These are phyloP conservation scores for Peromyscus polionotus DNA, from an alignment of 2,113 vertebrate species.

Conservation along the genomic window DNA sequence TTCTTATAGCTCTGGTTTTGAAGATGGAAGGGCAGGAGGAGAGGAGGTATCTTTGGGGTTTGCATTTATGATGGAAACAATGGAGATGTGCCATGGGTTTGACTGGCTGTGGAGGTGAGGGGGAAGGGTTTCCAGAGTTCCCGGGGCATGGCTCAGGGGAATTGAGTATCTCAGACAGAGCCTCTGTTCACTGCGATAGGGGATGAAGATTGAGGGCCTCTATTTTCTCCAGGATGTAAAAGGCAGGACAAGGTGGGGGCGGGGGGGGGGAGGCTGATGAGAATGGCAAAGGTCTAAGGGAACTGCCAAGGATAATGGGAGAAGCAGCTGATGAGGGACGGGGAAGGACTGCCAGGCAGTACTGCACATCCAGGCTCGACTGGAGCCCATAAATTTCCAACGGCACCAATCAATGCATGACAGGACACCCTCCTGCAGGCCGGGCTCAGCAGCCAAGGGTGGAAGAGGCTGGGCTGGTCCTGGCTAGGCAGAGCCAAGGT, in stretches of 20 bases:
- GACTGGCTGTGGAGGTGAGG: not conserved
- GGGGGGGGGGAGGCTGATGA: not conserved
- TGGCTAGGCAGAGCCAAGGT: not conserved
- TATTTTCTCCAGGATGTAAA: constrained; percentile 19
- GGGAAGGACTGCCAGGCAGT: not conserved
- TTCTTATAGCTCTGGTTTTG: not conserved
- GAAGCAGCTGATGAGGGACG: constrained; percentile 27
- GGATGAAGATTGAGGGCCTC: constrained; percentile 25
- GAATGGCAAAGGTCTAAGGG: constrained; percentile 23
- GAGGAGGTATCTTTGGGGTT: not conserved
- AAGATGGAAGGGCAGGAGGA: not conserved
- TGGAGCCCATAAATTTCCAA: not conserved
- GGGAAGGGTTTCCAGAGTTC: not conserved
- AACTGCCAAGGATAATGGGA: constrained; percentile 6
- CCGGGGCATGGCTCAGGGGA: not conserved
- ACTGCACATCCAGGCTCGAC: rapidly evolving
- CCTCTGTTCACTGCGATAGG: rapidly evolving
- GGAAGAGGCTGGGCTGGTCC: rapidly evolving
- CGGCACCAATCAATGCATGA: not conserved
- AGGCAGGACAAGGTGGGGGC: not conserved
- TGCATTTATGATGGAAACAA: not conserved
- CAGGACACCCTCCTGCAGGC: rapidly evolving
- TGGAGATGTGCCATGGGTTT: not conserved
- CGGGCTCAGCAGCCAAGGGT: not conserved
- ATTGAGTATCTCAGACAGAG: not conserved